Evolutionary conservation across 2,797 vertebrate genomes (phyloP).

Genomic region (Gambusia yucatana): DNA sequence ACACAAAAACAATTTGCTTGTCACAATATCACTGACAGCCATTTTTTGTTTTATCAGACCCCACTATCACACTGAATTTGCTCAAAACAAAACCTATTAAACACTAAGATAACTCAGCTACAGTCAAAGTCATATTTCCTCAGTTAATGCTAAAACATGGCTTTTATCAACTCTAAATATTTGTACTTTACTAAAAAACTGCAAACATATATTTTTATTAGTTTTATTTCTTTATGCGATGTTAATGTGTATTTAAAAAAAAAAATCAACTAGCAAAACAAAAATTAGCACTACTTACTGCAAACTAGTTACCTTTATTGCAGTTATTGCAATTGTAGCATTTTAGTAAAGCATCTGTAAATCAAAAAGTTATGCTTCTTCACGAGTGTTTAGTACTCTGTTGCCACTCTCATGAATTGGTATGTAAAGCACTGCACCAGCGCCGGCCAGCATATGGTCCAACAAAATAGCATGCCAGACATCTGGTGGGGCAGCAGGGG

Average conservation of each 20-base stretch:
- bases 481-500: constrained; percentile 59
- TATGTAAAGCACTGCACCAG: constrained; percentile 56
- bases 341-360: constrained; percentile 17
- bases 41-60: neutral
- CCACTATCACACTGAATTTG: neutral
- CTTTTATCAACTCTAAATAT: neutral
- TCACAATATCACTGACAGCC: neutral
- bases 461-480: constrained; percentile 55
- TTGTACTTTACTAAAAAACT: neutral
- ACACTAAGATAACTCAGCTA: neutral
- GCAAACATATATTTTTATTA: neutral
- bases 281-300: neutral
- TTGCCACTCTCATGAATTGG: constrained; percentile 35
- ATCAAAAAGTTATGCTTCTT: constrained; percentile 40
- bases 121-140: neutral
- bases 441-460: constrained; percentile 56
- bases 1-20: neutral
- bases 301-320: neutral
- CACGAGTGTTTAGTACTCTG: constrained; percentile 30
- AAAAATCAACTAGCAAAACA: neutral
- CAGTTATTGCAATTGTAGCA: neutral
- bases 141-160: too few relatives aligned
- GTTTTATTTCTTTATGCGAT: neutral
- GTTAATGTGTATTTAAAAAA: neutral
- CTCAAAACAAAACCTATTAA: neutral